A percentile compares a stretch with the other conserved stretches of the same genome.
Conservation (phyloP, 2,113 vertebrate genomes). For the Lates calcarifer region DNA sequence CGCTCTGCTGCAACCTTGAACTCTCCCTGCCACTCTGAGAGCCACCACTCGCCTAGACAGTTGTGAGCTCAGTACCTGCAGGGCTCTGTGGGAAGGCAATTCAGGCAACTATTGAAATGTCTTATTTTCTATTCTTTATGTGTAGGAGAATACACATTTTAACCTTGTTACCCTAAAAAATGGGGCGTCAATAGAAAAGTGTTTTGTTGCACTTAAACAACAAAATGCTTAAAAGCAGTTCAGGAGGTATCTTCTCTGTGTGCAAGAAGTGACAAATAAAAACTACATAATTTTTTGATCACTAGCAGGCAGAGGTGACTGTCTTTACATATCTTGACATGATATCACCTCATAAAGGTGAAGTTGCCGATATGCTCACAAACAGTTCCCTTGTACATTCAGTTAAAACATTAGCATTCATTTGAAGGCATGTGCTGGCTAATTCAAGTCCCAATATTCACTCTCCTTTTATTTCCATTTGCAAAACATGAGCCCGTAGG, state of each 20-base stretch:
- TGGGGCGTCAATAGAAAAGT: not conserved
- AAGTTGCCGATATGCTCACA: not conserved
- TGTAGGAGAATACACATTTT: not conserved
- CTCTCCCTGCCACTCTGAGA: slow-evolving; percentile 65
- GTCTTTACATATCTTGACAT: not conserved
- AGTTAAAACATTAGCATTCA: not conserved
- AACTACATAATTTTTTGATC: not conserved
- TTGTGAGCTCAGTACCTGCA: slow-evolving; percentile 17
- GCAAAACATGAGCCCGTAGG: no score
- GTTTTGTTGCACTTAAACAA: not conserved
- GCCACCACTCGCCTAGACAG: slow-evolving; percentile 2
- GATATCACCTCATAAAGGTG: not conserved
- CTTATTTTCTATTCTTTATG: not conserved
- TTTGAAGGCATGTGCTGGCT: not conserved
- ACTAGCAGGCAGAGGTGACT: not conserved
- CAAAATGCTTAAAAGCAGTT: not conserved
- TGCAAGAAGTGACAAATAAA: not conserved
- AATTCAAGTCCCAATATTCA: not conserved
- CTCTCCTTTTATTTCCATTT: not conserved
- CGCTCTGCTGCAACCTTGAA: slow-evolving; percentile 76
- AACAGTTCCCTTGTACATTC: not conserved
- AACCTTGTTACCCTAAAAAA: not conserved
- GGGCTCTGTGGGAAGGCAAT: slow-evolving; percentile 10
- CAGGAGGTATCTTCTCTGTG: not conserved
- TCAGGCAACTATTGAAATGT: not conserved